phyloP scores from a whole-genome alignment of 2,797 vertebrate species.

The Mormyrops attenuatus region DNA sequence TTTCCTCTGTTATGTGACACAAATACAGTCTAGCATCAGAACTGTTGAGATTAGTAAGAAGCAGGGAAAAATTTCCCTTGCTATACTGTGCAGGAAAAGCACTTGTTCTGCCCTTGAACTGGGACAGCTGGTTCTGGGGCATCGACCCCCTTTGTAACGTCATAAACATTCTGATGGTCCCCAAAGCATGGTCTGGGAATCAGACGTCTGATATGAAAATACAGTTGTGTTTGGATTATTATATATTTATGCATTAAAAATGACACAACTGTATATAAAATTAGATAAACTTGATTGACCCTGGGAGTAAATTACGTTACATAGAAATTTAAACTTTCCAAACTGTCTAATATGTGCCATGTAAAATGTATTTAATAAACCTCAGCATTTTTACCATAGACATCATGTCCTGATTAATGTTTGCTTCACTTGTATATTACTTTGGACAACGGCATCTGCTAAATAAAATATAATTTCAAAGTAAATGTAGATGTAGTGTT shows the following conservation, averaged over 20 bases:
- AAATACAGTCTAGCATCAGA: neutral
- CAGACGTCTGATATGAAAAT: neutral
- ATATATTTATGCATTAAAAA: neutral
- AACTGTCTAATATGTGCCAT: neutral
- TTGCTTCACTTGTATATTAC: neutral
- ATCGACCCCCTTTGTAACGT: neutral
- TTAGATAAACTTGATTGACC: neutral
- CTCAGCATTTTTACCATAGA: neutral
- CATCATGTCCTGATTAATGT: neutral
- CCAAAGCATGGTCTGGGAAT: neutral
- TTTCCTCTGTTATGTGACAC: neutral
- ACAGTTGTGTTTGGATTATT: neutral
- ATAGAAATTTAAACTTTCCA: neutral
- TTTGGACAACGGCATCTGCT: neutral
- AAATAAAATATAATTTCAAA: too few relatives aligned
- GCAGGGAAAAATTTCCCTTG: neutral
- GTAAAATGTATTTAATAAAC: neutral
- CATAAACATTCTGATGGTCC: neutral
- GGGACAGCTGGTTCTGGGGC: neutral
- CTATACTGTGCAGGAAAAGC: neutral
- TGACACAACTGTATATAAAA: neutral
- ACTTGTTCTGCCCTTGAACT: slow-evolving; percentile 9
- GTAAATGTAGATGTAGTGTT: too few relatives aligned
- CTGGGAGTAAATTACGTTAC: neutral
- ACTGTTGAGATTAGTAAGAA: neutral